A percentile compares a stretch with the other conserved stretches of the same genome.
These are phyloP conservation scores for Ptychadena robeensis DNA, from an alignment of 2,797 vertebrate species.

Conservation along the genomic window DNA sequence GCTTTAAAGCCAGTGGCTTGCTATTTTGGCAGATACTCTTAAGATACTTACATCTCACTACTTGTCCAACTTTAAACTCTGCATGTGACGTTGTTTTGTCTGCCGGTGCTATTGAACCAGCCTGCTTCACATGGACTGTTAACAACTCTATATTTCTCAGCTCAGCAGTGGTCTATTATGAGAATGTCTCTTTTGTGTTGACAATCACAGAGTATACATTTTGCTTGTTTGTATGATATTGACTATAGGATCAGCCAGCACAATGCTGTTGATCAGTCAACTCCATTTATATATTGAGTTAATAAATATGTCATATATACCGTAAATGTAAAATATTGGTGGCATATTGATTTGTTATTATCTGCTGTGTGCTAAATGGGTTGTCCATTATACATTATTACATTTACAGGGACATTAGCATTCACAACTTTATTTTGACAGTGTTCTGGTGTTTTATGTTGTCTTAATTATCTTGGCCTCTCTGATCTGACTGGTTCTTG, in stretches of 20 bases:
- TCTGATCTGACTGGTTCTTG: neutral
- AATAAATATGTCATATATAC: conserved; percentile 10
- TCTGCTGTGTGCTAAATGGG: neutral
- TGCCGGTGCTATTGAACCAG: conserved; percentile 31
- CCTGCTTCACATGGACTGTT: conserved; percentile 31
- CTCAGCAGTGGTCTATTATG: conserved; percentile 44
- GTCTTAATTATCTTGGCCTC: neutral
- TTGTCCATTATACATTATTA: neutral
- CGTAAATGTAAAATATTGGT: neutral
- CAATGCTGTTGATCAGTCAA: no score
- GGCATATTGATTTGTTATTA: neutral
- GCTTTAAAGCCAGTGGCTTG: conserved; percentile 16
- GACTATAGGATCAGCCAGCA: conserved; percentile 8
- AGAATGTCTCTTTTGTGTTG: conserved; percentile 30
- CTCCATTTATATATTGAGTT: neutral
- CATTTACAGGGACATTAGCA: neutral
- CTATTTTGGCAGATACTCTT: conserved; percentile 36
- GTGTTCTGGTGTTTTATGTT: neutral
- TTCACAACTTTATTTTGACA: neutral
- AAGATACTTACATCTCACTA: conserved; percentile 35
- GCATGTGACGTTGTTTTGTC: conserved; percentile 35
- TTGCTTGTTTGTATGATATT: conserved; percentile 4
- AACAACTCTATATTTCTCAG: conserved; percentile 28
- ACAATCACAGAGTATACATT: conserved; percentile 14
- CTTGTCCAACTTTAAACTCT: conserved; percentile 37